Evolutionary conservation across 1,140 invertebrate species (phyloP).

Genomic region (Battus philenor): DNA sequence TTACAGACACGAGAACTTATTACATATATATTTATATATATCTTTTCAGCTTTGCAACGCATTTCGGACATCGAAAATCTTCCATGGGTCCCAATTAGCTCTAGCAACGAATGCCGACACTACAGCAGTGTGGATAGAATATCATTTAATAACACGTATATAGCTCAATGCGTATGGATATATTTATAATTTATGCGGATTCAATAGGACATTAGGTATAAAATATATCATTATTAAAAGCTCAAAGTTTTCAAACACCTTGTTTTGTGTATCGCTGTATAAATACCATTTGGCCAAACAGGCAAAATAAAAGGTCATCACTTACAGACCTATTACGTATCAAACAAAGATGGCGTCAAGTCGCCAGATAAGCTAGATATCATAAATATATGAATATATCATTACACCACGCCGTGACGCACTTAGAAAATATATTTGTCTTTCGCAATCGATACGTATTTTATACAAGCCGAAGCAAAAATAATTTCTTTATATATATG

Average conservation of each 20-base stretch:
- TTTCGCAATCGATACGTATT: constrained; percentile 62
- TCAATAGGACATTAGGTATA: constrained; percentile 34
- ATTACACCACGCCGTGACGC: constrained; percentile 49
- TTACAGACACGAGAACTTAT: constrained; percentile 55
- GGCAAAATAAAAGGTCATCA: constrained; percentile 34
- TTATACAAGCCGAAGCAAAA: constrained; percentile 71
- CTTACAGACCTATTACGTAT: constrained; percentile 25
- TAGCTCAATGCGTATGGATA: constrained; percentile 9
- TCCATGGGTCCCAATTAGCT: constrained; percentile 38
- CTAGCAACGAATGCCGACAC: background rate
- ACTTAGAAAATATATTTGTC: constrained; percentile 66
- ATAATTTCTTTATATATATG: constrained; percentile 65
- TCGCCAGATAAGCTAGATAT: constrained; percentile 46
- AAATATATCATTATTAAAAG: constrained; percentile 62
- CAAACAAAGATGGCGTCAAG: constrained; percentile 26
- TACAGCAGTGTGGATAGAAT: too few relatives aligned
- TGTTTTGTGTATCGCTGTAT: constrained; percentile 50
- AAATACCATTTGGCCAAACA: constrained; percentile 35
- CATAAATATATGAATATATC: constrained; percentile 47
- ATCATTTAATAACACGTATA: background rate
- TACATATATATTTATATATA: constrained; percentile 25
- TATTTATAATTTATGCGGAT: constrained; percentile 24
- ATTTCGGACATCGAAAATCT: constrained; percentile 35
- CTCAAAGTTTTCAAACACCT: constrained; percentile 67
- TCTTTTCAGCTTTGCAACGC: constrained; percentile 28